phyloP scores from a whole-genome alignment of 2,113 vertebrate genomes.

The Setophaga kirtlandii region DNA sequence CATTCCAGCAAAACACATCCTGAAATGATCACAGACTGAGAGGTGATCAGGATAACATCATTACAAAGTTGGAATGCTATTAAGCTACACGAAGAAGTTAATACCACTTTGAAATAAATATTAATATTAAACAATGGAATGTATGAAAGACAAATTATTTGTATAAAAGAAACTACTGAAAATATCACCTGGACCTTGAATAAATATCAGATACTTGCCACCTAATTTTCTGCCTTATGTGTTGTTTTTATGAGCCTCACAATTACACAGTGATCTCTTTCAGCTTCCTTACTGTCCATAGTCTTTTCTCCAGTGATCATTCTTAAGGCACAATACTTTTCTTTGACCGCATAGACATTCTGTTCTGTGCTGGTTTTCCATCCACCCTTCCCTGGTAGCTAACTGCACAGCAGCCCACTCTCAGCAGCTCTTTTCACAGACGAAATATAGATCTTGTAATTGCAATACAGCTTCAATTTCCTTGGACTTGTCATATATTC shows the following conservation, averaged over 20 bases:
- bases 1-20: background rate
- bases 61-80: background rate
- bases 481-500: background rate
- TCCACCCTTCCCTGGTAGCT: background rate
- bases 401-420: background rate
- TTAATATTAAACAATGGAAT: background rate
- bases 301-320: background rate
- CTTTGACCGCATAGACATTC: background rate
- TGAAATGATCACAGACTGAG: background rate
- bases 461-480: background rate
- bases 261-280: background rate
- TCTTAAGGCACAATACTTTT: background rate
- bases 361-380: background rate
- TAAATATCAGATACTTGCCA: background rate
- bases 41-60: background rate
- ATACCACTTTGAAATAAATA: background rate
- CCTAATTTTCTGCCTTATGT: background rate
- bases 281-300: background rate
- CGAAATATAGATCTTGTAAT: background rate
- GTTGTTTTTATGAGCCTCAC: background rate
- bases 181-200: background rate
- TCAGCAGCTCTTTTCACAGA: background rate
- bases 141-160: background rate
- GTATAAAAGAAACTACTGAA: background rate
- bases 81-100: background rate